A percentile compares a stretch with the other conserved stretches of the same genome.
These are phyloP conservation scores for Dasypogon diadema DNA, from an alignment of 2,888 invertebrate species.

Conservation along the genomic window DNA sequence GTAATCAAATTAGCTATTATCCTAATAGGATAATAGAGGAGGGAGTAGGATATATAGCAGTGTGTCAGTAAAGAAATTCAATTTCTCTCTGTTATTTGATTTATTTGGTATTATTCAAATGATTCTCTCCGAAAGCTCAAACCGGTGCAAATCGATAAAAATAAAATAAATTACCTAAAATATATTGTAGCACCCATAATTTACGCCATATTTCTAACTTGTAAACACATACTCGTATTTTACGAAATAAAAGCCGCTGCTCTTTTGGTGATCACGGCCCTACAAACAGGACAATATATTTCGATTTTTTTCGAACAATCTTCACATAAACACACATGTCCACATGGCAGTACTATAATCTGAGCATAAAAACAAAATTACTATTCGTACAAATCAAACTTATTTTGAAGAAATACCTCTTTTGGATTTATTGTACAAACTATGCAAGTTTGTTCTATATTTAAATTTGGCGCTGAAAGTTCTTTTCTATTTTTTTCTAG, in stretches of 20 bases:
- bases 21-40: conserved; percentile 78
- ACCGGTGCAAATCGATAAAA: no score
- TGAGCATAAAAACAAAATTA: conserved; percentile 64
- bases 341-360: conserved; percentile 88
- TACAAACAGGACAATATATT: conserved; percentile 83
- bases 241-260: conserved; percentile 83
- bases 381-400: neutral
- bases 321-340: conserved; percentile 90
- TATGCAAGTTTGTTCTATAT: conserved; percentile 80
- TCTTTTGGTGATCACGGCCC: conserved; percentile 76
- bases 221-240: conserved; percentile 42
- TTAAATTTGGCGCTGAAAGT: conserved; percentile 75
- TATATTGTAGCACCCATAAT: conserved; percentile 1
- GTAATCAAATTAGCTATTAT: conserved; percentile 81
- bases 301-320: conserved; percentile 83
- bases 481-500: conserved; percentile 76
- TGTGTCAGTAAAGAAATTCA: neutral
- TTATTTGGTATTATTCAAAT: no score
- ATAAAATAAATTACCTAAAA: neutral
- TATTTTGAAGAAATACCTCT: conserved; percentile 71
- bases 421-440: conserved; percentile 88
- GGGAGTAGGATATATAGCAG: neutral
- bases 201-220: neutral
- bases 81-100: neutral
- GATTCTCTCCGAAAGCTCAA: no score